Percentiles rank a stretch among this genome's conserved stretches.
phyloP scores from a whole-genome alignment of 2,888 invertebrate species.

The Tachina fera region DNA sequence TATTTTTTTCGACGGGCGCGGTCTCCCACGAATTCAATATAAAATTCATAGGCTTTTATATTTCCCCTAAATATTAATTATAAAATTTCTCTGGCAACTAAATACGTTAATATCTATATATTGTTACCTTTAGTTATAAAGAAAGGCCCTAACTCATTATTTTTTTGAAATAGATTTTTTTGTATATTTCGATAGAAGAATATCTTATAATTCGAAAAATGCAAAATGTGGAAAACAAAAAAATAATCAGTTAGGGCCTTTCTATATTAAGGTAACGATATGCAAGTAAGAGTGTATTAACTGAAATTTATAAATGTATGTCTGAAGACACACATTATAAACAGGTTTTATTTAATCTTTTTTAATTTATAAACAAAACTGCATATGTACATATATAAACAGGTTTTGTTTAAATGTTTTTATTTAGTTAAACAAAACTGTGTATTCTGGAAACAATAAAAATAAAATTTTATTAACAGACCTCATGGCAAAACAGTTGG shows the following conservation, averaged over 20 bases:
- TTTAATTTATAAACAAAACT: background rate
- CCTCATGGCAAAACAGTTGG: constrained; percentile 53
- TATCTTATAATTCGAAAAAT: too few relatives aligned
- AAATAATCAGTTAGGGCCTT: too few relatives aligned
- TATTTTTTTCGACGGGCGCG: too few relatives aligned
- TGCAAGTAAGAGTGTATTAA: background rate
- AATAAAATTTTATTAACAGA: constrained; percentile 37
- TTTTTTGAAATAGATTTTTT: too few relatives aligned
- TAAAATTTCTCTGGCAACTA: background rate
- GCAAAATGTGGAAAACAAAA: too few relatives aligned
- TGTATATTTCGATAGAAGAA: too few relatives aligned
- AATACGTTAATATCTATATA: background rate
- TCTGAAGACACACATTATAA: background rate
- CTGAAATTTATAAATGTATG: background rate
- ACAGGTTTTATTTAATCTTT: constrained; percentile 8
- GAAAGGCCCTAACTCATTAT: too few relatives aligned
- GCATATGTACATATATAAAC: too few relatives aligned
- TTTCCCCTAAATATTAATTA: background rate
- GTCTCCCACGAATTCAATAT: too few relatives aligned
- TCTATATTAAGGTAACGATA: too few relatives aligned
- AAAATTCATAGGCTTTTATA: background rate
- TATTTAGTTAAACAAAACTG: background rate
- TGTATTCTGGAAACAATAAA: background rate
- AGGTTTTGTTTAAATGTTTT: background rate
- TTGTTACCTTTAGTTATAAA: too few relatives aligned